Percentiles rank a stretch among this genome's conserved stretches.
These are phyloP conservation scores for Leptinotarsa peninsularis DNA, from an alignment of 2,888 invertebrate species.

Conservation along the genomic window DNA sequence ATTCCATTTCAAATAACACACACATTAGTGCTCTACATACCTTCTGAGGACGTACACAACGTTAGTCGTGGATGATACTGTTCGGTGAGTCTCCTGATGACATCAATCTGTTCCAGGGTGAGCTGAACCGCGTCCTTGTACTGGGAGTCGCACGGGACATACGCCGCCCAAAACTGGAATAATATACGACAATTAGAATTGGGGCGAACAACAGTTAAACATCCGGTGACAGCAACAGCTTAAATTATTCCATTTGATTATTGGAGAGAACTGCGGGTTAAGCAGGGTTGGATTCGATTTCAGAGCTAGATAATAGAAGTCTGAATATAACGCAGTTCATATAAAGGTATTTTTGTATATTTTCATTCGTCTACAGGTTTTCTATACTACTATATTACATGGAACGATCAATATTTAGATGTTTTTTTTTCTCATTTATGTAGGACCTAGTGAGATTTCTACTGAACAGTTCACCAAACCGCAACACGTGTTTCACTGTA, in stretches of 20 bases:
- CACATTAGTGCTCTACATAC: conserved; percentile 64
- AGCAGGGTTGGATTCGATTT: not conserved
- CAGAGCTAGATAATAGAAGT: not conserved
- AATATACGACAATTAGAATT: conserved; percentile 20
- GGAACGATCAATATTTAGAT: too few relatives aligned
- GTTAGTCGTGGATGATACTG: conserved; percentile 83
- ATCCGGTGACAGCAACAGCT: conserved; percentile 13
- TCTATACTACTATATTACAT: too few relatives aligned
- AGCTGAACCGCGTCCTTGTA: conserved; percentile 87
- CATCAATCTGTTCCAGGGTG: conserved; percentile 87
- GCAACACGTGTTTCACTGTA: too few relatives aligned
- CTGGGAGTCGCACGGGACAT: conserved; percentile 85
- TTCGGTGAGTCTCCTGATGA: conserved; percentile 83
- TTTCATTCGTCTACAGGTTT: too few relatives aligned
- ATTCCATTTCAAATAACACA: not conserved
- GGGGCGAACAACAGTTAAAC: conserved; percentile 22
- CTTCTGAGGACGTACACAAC: conserved; percentile 82
- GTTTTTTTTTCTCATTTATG: too few relatives aligned
- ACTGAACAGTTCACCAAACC: too few relatives aligned
- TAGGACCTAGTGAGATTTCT: too few relatives aligned
- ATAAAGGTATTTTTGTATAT: not conserved
- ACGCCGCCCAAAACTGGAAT: conserved; percentile 88
- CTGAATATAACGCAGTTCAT: not conserved
- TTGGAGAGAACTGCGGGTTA: conserved; percentile 1
- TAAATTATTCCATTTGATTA: conserved; percentile 5